Evolutionary conservation across 2,113 vertebrate species (phyloP).

Genomic region (Tilapia sparmanii): DNA sequence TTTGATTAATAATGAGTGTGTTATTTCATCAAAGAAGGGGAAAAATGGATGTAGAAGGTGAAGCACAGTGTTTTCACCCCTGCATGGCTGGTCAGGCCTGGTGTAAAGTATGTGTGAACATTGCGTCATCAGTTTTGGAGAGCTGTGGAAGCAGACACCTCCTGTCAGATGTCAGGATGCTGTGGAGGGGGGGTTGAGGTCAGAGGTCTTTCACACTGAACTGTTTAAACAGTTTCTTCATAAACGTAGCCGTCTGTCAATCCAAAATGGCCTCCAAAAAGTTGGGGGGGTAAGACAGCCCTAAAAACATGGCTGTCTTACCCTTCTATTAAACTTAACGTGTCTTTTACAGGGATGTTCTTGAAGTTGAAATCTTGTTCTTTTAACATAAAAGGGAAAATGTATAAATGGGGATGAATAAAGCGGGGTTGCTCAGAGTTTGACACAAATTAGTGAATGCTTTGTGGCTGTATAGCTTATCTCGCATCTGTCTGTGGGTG

Average conservation of each 20-base stretch:
- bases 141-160: background rate
- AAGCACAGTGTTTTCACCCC: background rate
- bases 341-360: background rate
- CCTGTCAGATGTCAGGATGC: background rate
- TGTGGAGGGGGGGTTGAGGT: background rate
- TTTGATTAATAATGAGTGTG: background rate
- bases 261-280: background rate
- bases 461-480: background rate
- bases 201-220: background rate
- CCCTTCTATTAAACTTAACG: background rate
- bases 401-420: background rate
- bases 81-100: background rate
- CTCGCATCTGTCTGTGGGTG: background rate
- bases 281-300: background rate
- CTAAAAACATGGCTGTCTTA: background rate
- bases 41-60: background rate
- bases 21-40: background rate
- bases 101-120: background rate
- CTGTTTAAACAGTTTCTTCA: background rate
- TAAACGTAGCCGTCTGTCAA: background rate
- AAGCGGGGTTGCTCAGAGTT: background rate
- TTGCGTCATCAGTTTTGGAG: background rate
- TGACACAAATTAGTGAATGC: background rate
- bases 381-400: background rate
- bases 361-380: background rate